phyloP scores from a whole-genome alignment of 2,888 invertebrate genomes.

The Marasmarcha lunaedactyla region DNA sequence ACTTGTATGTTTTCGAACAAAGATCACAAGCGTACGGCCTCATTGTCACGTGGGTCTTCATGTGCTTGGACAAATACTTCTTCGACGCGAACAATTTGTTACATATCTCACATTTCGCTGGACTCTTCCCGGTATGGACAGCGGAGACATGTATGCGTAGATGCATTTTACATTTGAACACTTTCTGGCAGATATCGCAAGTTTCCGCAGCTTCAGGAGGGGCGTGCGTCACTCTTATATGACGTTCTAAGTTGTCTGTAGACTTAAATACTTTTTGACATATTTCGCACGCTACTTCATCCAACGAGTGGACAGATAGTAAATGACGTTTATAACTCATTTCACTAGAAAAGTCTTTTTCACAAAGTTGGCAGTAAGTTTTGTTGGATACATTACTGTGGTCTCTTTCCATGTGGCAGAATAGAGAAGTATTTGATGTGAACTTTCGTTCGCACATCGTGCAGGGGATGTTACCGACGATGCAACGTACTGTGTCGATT shows the following conservation, averaged over 20 bases:
- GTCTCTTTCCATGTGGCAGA: conserved; percentile 22
- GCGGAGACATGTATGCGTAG: conserved; percentile 25
- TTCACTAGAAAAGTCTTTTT: conserved; percentile 20
- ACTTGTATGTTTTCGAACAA: conserved; percentile 25
- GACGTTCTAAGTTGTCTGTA: conserved; percentile 21
- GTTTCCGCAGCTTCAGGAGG: conserved; percentile 23
- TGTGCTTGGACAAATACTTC: conserved; percentile 26
- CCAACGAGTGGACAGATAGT: conserved; percentile 22
- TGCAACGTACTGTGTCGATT: conserved; percentile 11
- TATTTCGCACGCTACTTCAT: conserved; percentile 21
- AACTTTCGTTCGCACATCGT: conserved; percentile 18
- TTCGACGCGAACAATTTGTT: conserved; percentile 23
- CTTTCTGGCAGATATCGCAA: conserved; percentile 26
- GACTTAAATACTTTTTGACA: conserved; percentile 28
- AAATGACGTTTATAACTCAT: conserved; percentile 23
- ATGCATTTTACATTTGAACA: conserved; percentile 27
- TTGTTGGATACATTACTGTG: conserved; percentile 14
- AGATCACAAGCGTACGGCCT: conserved; percentile 20
- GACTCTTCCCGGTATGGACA: conserved; percentile 23
- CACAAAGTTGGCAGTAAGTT: conserved; percentile 16
- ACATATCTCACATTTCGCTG: conserved; percentile 24
- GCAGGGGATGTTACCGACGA: conserved; percentile 18
- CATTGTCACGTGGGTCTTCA: conserved; percentile 21
- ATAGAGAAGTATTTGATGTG: conserved; percentile 18
- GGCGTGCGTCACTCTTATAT: conserved; percentile 28